Evolutionary conservation across 2,113 vertebrate species (phyloP).

Genomic region (Alethe diademata): DNA sequence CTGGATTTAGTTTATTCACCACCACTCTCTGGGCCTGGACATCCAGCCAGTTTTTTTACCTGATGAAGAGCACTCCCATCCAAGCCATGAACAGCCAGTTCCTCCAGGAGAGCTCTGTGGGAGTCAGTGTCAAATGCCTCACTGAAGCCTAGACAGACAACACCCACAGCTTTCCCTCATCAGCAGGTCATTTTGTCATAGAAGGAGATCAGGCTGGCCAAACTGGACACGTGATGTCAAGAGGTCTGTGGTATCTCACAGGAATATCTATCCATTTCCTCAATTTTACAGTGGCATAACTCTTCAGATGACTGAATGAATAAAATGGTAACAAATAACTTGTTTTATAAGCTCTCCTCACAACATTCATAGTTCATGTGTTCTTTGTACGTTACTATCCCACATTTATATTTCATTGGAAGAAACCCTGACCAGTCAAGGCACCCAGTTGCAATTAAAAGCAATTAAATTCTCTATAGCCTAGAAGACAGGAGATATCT

Average conservation of each 20-base stretch:
- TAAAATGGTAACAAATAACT: background rate
- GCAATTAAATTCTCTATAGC: background rate
- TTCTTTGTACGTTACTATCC: accelerated
- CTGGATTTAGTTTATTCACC: background rate
- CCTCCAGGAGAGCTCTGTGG: background rate
- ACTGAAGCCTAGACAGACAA: background rate
- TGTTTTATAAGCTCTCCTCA: background rate
- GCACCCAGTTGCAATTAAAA: background rate
- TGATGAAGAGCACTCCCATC: background rate
- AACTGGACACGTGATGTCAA: accelerated
- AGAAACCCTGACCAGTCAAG: background rate
- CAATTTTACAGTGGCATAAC: background rate
- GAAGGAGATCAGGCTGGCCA: background rate
- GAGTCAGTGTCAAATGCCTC: background rate
- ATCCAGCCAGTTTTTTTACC: background rate
- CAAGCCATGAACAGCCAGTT: background rate
- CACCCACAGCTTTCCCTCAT: background rate
- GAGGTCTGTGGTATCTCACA: background rate
- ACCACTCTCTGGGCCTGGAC: background rate
- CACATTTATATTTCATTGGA: background rate
- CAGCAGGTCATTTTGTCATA: background rate
- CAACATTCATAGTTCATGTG: background rate
- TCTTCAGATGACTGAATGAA: background rate
- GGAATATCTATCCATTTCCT: background rate
- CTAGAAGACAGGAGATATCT: background rate